Conservation (phyloP, 2,888 invertebrate genomes). For the Apamea anceps region DNA sequence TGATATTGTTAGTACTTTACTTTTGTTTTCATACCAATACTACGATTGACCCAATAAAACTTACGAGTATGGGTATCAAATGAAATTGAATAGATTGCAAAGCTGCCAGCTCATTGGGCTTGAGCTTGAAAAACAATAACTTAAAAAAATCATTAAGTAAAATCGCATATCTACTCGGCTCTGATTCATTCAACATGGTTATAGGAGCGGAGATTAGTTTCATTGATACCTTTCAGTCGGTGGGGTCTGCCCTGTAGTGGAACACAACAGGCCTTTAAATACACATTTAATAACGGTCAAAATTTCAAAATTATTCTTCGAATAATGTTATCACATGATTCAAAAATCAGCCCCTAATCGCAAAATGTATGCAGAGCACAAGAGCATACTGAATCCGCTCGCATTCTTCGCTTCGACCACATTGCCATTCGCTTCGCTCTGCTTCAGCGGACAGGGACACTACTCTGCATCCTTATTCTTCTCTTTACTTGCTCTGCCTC, state of each 20-base stretch:
- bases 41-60: conserved; percentile 17
- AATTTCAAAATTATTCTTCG: no score
- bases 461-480: no score
- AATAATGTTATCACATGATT: no score
- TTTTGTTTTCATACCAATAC: not conserved
- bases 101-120: not conserved
- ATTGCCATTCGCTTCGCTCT: not conserved
- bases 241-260: not conserved
- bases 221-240: not conserved
- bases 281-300: no score
- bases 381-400: not conserved
- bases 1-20: not conserved
- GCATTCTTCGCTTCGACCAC: not conserved
- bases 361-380: not conserved
- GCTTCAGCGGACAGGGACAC: not conserved
- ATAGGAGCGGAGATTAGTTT: not conserved
- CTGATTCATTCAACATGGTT: not conserved
- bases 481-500: not conserved
- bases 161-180: no score
- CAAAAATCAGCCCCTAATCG: not conserved
- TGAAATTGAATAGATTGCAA: not conserved
- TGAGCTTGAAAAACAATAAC: not conserved
- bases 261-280: not conserved
- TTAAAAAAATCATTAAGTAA: not conserved
- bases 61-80: not conserved